Evolutionary conservation across 2,797 vertebrate species (phyloP), one percentile per base, ranked within the genome.

Genomic region (Clarias platycephalus): DNA sequence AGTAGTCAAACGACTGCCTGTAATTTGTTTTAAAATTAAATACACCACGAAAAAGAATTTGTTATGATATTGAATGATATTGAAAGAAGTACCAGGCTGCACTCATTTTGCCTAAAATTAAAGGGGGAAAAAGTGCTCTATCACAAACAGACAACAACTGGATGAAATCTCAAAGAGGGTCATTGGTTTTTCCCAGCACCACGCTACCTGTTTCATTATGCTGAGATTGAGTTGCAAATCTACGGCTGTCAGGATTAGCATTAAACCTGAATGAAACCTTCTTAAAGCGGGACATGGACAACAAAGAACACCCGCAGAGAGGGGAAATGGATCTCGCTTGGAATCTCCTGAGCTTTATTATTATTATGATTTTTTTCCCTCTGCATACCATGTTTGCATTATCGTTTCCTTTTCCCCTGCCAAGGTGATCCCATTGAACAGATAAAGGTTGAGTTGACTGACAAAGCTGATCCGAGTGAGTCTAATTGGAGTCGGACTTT

Each of bases 221-320:
- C 55, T 63, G 37, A 58, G 79, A 84, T 49, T 49, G 68, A 84
- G 79, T 63, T 34, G 66, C 83, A 87, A 83, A 79, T 86, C 75
- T 70, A 26, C 76, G 44, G 81, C 80, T 86, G 70, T 81, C 75
- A 79, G 80, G 26, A n/a, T 55, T 60, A 68, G 37, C 83, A 79
- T 87, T 86, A 82, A 85, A 85, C 80, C 82, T 82, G 28, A 86
- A 87, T 78, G 53, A 83, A 85, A 70, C 20, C 31, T n/a, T 66
- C 22, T 40, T 68, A 77, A 85, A 12, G 24, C 31, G n/a, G 63
- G 58, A 37, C 8, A 16, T 76, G 49, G 20, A 37, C 31, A 37
- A 82, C 66, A 84, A 88, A 82, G 72, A 76, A 55, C 84, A 77
- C 86, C 84, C 53, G 64, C 58, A 3, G 82, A 77, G 80, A 66